These are phyloP conservation scores for Larimichthys crocea DNA, from an alignment of 2,113 vertebrate genomes.

Conservation along the genomic window DNA sequence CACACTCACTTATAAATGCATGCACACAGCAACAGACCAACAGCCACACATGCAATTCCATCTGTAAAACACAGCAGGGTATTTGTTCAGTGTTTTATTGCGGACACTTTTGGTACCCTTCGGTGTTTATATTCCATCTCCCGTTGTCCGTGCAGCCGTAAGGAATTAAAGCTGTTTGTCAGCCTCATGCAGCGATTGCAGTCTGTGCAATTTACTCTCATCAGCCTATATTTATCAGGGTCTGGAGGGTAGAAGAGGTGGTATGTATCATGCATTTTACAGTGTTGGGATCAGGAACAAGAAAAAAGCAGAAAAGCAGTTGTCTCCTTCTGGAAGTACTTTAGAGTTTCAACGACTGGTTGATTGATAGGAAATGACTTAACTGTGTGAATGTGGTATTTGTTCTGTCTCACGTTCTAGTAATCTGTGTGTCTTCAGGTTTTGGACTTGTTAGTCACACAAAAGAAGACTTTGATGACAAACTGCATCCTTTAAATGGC, in stretches of 20 bases:
- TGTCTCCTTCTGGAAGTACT: background rate
- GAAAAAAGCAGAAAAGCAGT: background rate
- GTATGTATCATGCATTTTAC: conserved; percentile 47
- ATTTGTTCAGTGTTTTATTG: conserved; percentile 71
- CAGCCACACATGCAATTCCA: conserved; percentile 56
- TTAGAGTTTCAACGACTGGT: too few relatives aligned
- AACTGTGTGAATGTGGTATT: background rate
- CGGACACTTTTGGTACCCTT: conserved; percentile 67
- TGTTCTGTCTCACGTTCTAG: background rate
- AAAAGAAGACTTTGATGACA: too few relatives aligned
- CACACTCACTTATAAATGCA: conserved; percentile 32
- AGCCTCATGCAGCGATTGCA: conserved; percentile 63
- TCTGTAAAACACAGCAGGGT: conserved; percentile 65
- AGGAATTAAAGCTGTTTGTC: conserved; percentile 79
- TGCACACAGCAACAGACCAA: conserved; percentile 26
- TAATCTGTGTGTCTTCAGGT: background rate
- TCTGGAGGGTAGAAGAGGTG: conserved; percentile 46
- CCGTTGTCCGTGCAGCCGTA: conserved; percentile 60
- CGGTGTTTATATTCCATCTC: conserved; percentile 72
- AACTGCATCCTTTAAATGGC: background rate
- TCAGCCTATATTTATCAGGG: conserved; percentile 72
- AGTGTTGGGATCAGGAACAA: conserved; percentile 5
- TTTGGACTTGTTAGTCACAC: background rate
- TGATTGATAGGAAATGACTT: background rate
- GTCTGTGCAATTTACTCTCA: conserved; percentile 74